These are phyloP conservation scores for Marisa cornuarietis DNA, from an alignment of 1,140 invertebrate species.

Conservation along the genomic window DNA sequence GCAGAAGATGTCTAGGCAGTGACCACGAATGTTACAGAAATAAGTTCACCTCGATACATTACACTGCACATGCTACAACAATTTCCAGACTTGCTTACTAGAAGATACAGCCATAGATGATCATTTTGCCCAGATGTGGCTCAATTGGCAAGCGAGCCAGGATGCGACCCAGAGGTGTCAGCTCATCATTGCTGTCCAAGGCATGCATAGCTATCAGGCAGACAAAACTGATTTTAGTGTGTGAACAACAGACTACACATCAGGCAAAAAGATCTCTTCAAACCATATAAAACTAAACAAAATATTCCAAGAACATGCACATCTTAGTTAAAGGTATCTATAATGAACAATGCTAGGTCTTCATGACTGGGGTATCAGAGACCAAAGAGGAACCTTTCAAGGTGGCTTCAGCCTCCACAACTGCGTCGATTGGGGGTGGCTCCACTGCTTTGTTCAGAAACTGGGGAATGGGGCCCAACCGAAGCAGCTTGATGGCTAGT, in stretches of 20 bases:
- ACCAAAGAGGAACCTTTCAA: conserved; percentile 56
- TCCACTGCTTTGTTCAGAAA: conserved; percentile 69
- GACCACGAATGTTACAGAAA: too few species aligned
- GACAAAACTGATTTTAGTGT: not conserved
- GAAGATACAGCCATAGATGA: conserved; percentile 67
- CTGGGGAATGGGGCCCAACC: conserved; percentile 64
- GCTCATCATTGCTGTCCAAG: conserved; percentile 66
- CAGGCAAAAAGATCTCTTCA: too few species aligned
- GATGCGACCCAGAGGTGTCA: conserved; percentile 68
- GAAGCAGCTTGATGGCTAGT: conserved; percentile 68
- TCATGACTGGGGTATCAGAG: too few species aligned
- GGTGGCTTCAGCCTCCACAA: conserved; percentile 68
- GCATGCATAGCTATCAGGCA: conserved; percentile 67
- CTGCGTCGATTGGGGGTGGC: conserved; percentile 68
- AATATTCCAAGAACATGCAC: not conserved
- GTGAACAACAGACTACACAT: not conserved
- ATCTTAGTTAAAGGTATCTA: not conserved
- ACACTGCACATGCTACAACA: not conserved
- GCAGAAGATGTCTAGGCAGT: too few species aligned
- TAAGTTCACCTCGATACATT: not conserved
- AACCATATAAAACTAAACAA: not conserved
- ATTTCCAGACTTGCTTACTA: conserved; percentile 50
- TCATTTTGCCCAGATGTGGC: conserved; percentile 69
- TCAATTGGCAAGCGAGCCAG: conserved; percentile 69
- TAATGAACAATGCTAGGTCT: too few species aligned